Evolutionary conservation across 2,113 vertebrate genomes (phyloP).

Genomic region (Gambusia holbrooki): DNA sequence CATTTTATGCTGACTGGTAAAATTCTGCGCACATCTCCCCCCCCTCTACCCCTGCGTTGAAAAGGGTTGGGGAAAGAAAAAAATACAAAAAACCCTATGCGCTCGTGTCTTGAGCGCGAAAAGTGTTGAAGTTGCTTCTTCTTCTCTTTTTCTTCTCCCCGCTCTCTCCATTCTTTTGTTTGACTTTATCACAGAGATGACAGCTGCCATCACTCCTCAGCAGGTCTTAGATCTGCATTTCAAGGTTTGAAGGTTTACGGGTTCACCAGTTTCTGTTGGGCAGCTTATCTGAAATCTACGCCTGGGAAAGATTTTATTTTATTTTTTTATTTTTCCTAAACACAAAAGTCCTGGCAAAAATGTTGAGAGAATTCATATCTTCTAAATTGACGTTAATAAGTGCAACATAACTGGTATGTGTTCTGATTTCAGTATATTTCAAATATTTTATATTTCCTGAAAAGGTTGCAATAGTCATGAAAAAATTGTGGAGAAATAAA

Average conservation of each 20-base stretch:
- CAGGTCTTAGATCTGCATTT: constrained; percentile 79
- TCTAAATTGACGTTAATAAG: too few species aligned
- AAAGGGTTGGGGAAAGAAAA: constrained; percentile 13
- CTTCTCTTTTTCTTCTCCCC: constrained; percentile 39
- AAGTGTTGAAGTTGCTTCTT: constrained; percentile 78
- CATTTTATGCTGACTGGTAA: constrained; percentile 77
- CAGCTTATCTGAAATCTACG: constrained; percentile 33
- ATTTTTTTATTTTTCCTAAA: constrained; percentile 20
- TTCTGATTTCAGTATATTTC: too few species aligned
- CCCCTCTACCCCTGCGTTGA: neutral
- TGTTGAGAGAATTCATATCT: neutral
- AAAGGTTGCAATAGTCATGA: too few species aligned
- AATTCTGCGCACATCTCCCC: constrained; percentile 32
- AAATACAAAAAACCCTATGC: constrained; percentile 36
- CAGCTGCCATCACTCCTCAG: constrained; percentile 82
- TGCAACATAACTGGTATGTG: too few species aligned
- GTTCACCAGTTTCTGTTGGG: constrained; percentile 70
- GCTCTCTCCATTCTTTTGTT: constrained; percentile 56
- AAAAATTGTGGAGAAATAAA: too few species aligned
- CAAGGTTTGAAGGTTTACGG: constrained; percentile 76
- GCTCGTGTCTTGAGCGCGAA: constrained; percentile 66
- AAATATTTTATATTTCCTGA: too few species aligned
- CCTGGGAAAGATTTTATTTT: constrained; percentile 38
- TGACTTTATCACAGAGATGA: constrained; percentile 73
- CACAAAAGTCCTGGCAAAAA: constrained; percentile 38